These are phyloP conservation scores for Myocastor coypus DNA, from an alignment of 2,113 vertebrate genomes.

Conservation along the genomic window DNA sequence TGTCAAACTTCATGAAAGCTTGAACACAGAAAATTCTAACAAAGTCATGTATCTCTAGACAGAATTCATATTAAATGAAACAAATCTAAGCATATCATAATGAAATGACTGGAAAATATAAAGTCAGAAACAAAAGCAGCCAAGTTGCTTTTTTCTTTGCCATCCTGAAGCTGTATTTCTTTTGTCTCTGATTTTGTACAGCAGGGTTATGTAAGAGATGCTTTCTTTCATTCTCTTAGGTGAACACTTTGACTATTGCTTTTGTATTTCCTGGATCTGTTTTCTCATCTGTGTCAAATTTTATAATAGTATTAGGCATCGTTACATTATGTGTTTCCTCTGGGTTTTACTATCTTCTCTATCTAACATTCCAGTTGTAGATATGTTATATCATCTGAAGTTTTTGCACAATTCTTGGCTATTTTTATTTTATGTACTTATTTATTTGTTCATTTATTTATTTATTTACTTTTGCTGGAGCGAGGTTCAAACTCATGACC, in stretches of 20 bases:
- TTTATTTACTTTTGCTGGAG: too few species aligned
- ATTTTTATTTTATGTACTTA: too few species aligned
- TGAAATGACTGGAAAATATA: not conserved
- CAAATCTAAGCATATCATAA: not conserved
- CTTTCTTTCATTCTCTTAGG: not conserved
- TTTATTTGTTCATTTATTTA: too few species aligned
- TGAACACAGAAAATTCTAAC: not conserved
- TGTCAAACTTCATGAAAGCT: not conserved
- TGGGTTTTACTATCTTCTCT: not conserved
- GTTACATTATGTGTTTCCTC: not conserved
- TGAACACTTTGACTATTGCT: not conserved
- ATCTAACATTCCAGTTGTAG: not conserved
- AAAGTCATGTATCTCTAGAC: not conserved
- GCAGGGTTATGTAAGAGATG: not conserved
- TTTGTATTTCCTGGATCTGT: not conserved
- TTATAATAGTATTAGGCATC: not conserved
- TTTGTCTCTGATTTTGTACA: not conserved
- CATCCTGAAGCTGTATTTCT: not conserved
- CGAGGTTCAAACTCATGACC: too few species aligned
- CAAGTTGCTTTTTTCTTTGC: not conserved
- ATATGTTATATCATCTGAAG: not conserved
- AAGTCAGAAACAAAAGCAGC: not conserved
- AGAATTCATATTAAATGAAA: not conserved
- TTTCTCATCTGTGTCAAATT: not conserved
- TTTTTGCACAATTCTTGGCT: not conserved